Evolutionary conservation across 2,113 vertebrate species (phyloP), one percentile per base, ranked within the genome.

Genomic region (Thymallus thymallus): DNA sequence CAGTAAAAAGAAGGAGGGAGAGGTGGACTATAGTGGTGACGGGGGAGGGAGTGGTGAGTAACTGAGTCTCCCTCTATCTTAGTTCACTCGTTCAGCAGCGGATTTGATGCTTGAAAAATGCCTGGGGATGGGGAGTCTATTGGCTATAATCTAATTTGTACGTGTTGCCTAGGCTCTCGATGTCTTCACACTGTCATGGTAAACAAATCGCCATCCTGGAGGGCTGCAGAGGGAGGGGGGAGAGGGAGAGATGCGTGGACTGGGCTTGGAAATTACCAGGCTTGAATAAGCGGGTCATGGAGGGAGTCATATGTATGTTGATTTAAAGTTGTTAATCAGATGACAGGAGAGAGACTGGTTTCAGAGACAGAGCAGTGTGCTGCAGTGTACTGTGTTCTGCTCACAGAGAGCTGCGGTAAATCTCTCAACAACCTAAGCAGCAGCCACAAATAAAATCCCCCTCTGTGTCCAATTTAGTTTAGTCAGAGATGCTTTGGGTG

Each of bases 391-490:
- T 51, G 48, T 1, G 5, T 51, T 18, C 13, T 14, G 16, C 48
- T 85, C 77, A 82, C 82, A 80, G 87, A 88, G 81, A 83, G 82
- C 78, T 83, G 80, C 82, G 85, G 82, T 84, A 87, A 87, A 91
- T 91, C 84, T 90, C 87, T 81, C 86, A 88, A 89, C 85, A 88
- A 86, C 80, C 83, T 73, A 64, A 23, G 5, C 6, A 86, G 87
- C 88, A 72, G 80, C 78, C 78, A 71, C 82, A 82, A 88, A 88
- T 88, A 88, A 89, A 91, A 90, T 84, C 85, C 77, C 80, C 76
- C 71, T 82, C 84, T 87, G 75, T 83, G 79, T 85, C 88, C 86
- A 90, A 90, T 92, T 91, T 91, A 75, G 24, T 68, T 84, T 88
- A 82, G 81, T 81, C 83, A 84, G 77, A 86, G 77, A 88, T 77